Base-by-base conservation (phyloP, 2,888 invertebrate genomes). In the Cryptus armator region DNA sequence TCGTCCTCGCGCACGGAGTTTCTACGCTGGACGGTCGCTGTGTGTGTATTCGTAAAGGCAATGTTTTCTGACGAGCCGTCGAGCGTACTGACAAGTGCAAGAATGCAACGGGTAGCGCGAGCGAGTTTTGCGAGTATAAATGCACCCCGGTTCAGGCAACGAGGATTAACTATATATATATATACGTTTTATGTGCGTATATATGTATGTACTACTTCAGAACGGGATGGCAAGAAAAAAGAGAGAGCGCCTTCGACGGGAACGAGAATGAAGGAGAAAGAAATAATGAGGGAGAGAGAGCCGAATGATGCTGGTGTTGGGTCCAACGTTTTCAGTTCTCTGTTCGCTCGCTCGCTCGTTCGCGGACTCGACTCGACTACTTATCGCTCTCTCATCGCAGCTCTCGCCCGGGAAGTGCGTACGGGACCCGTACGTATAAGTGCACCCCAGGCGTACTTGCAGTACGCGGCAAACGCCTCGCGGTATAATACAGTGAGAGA, bases 321-420 rank as follows among this genome's bases (percentile, higher is more conserved):
- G 84, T 68, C 71, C 78, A 79, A 64, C 83, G 84, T 81, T 87
- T 87, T 89, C 81, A 84, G 86, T 81, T 85, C 68, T 83, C 75
- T 24, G 85, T 83, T 81, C 84, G 81, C 75, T 66, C 71, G 46
- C 37, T 46, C 70, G 48, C 32, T 29, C 83, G n/a, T 53, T 80
- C 70, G 62, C 37, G 68, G 64, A 75, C 71, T 66, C 72, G 72
- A 29, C 59, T 59, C 51, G 64, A 66, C 64, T 64, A 75, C 74
- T 62, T 75, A 64, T 64, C 64, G 64, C 68, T 66, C 70, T 24
- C 51, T 44, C 59, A 3, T 12, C 32, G 78, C 24, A 37, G 37
- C 37, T 37, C 62, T 64, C 74, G 48, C 78, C 67, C 84, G 85
- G 81, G 24, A 82, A 80, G 85, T 82, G 82, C 82, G 85, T 85